Evolutionary conservation across 2,113 vertebrate genomes (phyloP).

Genomic region (Piliocolobus tephrosceles): DNA sequence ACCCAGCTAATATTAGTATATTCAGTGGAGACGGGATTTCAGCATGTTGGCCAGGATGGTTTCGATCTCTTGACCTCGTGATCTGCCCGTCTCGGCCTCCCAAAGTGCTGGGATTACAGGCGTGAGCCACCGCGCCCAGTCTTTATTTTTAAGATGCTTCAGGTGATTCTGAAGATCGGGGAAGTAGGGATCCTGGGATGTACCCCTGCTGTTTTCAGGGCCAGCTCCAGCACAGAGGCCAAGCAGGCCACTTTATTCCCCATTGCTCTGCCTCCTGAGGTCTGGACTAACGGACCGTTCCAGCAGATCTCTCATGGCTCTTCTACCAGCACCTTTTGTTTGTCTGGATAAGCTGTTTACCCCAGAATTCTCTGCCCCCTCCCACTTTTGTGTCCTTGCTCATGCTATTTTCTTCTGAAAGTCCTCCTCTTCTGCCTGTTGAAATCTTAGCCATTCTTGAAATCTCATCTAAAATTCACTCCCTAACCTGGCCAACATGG

Average conservation of each 20-base stretch:
- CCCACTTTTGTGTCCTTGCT: background rate
- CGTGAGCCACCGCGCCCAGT: rapidly evolving
- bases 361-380: background rate
- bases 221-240: background rate
- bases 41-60: too few relatives aligned
- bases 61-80: too few relatives aligned
- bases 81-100: too few relatives aligned
- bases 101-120: too few relatives aligned
- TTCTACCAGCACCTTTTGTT: rapidly evolving
- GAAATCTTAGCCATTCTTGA: background rate
- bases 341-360: background rate
- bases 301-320: background rate
- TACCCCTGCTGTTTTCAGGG: background rate
- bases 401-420: background rate
- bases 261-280: background rate
- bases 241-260: background rate
- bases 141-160: background rate
- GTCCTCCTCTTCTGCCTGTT: background rate
- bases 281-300: rapidly evolving
- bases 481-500: background rate
- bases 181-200: background rate
- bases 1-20: too few relatives aligned
- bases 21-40: too few relatives aligned
- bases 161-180: background rate
- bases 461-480: background rate